A percentile compares a stretch with the other conserved stretches of the same genome.
Evolutionary conservation across 2,113 vertebrate genomes (phyloP).

Genomic region (Progne subis): DNA sequence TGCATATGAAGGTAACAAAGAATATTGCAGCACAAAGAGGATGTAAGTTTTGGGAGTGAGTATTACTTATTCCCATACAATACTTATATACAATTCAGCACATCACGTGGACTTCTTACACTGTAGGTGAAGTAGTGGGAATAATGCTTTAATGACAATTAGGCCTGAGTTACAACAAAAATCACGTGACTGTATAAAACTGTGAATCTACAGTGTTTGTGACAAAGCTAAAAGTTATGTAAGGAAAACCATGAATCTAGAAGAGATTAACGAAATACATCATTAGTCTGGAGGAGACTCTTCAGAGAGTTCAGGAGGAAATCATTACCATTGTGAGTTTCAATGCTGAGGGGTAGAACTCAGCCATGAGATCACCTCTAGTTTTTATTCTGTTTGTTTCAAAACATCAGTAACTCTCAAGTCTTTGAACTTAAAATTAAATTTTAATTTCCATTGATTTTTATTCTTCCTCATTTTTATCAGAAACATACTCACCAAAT

Average conservation of each 20-base stretch:
- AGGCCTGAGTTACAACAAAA: constrained; percentile 55
- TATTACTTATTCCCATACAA: constrained; percentile 18
- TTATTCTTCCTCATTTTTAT: background rate
- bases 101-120: constrained; percentile 21
- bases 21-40: background rate
- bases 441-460: background rate
- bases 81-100: background rate
- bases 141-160: constrained; percentile 59
- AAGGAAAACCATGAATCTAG: background rate
- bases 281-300: background rate
- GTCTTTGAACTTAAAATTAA: background rate
- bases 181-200: constrained; percentile 46
- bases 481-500: background rate
- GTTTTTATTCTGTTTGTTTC: background rate
- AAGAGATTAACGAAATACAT: background rate
- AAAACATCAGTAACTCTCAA: background rate
- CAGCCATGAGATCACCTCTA: background rate
- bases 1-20: background rate
- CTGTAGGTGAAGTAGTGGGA: constrained; percentile 45
- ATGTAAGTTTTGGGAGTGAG: background rate
- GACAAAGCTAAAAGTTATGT: background rate
- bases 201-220: background rate
- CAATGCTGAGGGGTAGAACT: background rate
- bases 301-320: background rate
- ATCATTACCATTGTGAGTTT: background rate